phyloP scores from a whole-genome alignment of 2,797 vertebrate species.

The Paramormyrops hopkinsi region DNA sequence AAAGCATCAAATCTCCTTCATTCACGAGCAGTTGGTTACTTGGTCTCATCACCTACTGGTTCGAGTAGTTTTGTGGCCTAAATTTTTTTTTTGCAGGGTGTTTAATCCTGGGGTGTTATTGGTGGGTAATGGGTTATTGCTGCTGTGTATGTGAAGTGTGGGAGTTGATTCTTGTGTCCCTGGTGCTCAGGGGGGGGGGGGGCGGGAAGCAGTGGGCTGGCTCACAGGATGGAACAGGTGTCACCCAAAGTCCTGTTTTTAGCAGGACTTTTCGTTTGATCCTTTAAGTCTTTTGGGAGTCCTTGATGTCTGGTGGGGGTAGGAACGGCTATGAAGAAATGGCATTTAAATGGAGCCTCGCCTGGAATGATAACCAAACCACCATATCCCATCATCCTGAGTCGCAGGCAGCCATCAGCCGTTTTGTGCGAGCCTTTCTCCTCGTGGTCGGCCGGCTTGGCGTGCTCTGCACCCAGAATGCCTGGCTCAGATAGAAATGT shows the following conservation, averaged over 20 bases:
- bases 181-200: background rate
- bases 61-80: background rate
- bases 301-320: background rate
- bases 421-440: background rate
- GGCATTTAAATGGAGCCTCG: background rate
- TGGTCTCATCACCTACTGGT: background rate
- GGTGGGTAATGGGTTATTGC: background rate
- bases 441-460: background rate
- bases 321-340: background rate
- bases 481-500: background rate
- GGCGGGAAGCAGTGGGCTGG: background rate
- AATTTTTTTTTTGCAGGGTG: background rate
- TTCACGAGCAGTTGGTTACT: background rate
- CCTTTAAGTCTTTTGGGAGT: background rate
- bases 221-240: background rate
- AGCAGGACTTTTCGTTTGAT: background rate
- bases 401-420: background rate
- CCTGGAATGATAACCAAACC: background rate
- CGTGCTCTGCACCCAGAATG: background rate
- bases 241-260: background rate
- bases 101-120: background rate
- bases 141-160: background rate
- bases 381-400: background rate
- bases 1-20: background rate
- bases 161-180: background rate